These are phyloP conservation scores for Synanceia verrucosa DNA, from an alignment of 2,797 vertebrate genomes.

Conservation along the genomic window DNA sequence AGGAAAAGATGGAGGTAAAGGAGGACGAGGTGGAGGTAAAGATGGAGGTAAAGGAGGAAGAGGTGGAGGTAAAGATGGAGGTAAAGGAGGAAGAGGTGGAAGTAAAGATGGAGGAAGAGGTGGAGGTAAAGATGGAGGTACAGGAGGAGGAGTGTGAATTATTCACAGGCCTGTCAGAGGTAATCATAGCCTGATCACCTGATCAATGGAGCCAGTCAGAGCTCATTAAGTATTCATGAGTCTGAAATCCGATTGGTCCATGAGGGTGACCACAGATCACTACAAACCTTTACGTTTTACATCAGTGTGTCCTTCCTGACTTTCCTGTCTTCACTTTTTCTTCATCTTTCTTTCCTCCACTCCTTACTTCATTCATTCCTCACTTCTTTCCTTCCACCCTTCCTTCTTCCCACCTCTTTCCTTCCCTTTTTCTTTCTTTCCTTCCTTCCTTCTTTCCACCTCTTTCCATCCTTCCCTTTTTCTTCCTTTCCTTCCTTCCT, in stretches of 20 bases:
- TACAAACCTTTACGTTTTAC: background rate
- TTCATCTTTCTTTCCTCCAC: no score
- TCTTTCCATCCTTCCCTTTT: background rate
- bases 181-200: constrained; percentile 46
- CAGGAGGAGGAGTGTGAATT: constrained; percentile 31
- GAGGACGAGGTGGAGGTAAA: no score
- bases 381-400: no score
- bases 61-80: no score
- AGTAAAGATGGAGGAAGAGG: background rate
- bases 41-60: no score
- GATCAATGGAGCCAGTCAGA: constrained; percentile 45
- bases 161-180: constrained; percentile 44
- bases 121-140: background rate
- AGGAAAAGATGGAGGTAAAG: no score
- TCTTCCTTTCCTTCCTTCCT: no score
- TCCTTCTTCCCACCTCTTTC: background rate
- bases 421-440: background rate
- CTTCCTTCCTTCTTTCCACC: background rate
- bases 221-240: constrained; percentile 46
- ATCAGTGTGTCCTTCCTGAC: background rate
- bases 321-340: background rate
- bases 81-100: background rate
- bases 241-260: constrained; percentile 35
- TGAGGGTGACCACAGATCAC: constrained; percentile 1
- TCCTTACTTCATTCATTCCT: background rate